Percentiles rank a stretch among this genome's conserved stretches.
phyloP scores from a whole-genome alignment of 2,113 vertebrate species.

The Benitochromis conjunctus region DNA sequence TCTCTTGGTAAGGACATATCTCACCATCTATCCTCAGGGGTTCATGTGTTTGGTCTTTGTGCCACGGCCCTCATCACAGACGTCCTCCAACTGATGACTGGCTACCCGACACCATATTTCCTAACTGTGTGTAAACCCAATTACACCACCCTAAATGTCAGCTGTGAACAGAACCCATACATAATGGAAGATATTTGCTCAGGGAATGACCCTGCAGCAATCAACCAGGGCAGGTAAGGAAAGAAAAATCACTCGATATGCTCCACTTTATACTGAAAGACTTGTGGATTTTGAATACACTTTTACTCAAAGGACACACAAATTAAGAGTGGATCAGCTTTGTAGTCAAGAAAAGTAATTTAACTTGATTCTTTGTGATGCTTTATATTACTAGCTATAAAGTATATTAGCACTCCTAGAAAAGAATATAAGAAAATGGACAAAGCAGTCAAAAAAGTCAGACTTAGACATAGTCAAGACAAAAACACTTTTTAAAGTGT shows the following conservation, averaged over 20 bases:
- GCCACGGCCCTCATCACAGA: constrained; percentile 95
- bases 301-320: background rate
- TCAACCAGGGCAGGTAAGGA: constrained; percentile 91
- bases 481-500: no score
- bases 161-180: constrained; percentile 93
- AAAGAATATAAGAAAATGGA: background rate
- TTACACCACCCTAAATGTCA: constrained; percentile 89
- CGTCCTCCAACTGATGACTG: constrained; percentile 94
- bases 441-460: background rate
- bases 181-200: constrained; percentile 95
- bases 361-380: background rate
- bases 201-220: constrained; percentile 82
- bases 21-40: constrained; percentile 70
- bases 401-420: background rate
- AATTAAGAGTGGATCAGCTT: background rate
- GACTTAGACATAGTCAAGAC: background rate
- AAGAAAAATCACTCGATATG: background rate
- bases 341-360: background rate
- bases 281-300: background rate
- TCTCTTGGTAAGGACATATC: background rate
- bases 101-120: constrained; percentile 94
- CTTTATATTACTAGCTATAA: background rate
- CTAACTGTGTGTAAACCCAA: constrained; percentile 98
- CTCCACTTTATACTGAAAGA: background rate
- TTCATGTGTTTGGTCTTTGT: constrained; percentile 94